Evolutionary conservation across 2,797 vertebrate genomes (phyloP), one percentile per base, ranked within the genome.

Genomic region (Florisuga fusca): DNA sequence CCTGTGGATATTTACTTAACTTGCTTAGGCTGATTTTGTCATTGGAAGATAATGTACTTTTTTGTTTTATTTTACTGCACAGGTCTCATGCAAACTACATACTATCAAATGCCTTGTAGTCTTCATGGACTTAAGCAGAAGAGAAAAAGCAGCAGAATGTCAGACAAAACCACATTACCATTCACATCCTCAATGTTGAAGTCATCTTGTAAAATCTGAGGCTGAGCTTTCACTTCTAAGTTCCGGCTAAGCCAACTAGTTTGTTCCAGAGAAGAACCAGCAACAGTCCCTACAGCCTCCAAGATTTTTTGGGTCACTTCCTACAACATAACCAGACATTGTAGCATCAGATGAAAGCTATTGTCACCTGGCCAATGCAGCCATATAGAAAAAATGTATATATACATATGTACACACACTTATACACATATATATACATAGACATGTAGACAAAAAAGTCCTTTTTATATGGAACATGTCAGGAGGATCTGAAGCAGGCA

Each of bases 201-300:
- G 9, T 98, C 98, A 59, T 99, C 99, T 7, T 98, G 95, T 83
- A 98, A 97, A 76, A 99, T 97, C 97, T 99, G 99, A 15, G 99
- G 98, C 96, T 99, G 99, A 84, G 99, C 99, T 97, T 99, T 99
- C 93, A 99, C 99, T 92, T 99, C 99, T 59, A 99, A 98, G 94
- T 98, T 99, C 75, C 99, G 98, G 96, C 99, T 99, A 67, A 99
- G 98, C 99, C 99, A 99, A 83, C 99, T 99, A 82, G 99, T 99
- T 96, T 99, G 99, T 82, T 99, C 99, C 93, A 99, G 96, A 69
- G 99, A 99, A 1, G 99, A 99, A 8, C 99, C 99, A 9, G 99
- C 99, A 29, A 99, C 98, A 27, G 98, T 99, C 2, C 99, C 99
- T 36, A 99, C 98, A 2, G 99, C 98, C 93, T 99, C 99, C 20